These are phyloP conservation scores for Cydia fagiglandana DNA, from an alignment of 1,140 invertebrate species.

Conservation along the genomic window DNA sequence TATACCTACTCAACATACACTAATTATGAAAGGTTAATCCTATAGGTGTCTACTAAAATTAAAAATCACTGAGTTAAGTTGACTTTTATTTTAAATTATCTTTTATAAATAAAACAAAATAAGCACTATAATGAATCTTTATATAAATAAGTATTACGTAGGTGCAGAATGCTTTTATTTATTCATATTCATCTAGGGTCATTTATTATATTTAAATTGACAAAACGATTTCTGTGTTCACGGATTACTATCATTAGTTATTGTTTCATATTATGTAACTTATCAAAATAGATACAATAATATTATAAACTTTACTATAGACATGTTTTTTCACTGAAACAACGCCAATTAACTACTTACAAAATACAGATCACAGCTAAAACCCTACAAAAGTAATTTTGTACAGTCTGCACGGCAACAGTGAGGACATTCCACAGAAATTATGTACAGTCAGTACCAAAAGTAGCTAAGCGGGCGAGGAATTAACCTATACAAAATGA, in stretches of 20 bases:
- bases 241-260: conserved; percentile 7
- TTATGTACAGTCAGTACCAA: background rate
- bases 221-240: background rate
- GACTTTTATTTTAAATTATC: conserved; percentile 73
- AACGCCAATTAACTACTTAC: conserved; percentile 33
- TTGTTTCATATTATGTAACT: conserved; percentile 30
- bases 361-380: conserved; percentile 36
- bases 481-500: too few relatives aligned
- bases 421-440: background rate
- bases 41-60: conserved; percentile 34
- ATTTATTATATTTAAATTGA: conserved; percentile 30
- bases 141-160: conserved; percentile 50
- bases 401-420: conserved; percentile 16
- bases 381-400: conserved; percentile 31
- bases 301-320: conserved; percentile 29
- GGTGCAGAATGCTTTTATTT: conserved; percentile 45
- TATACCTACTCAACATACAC: too few relatives aligned
- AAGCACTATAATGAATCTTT: conserved; percentile 68
- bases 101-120: conserved; percentile 76
- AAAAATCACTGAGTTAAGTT: conserved; percentile 50
- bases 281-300: conserved; percentile 30
- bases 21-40: background rate
- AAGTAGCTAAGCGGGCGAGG: too few relatives aligned
- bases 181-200: background rate
- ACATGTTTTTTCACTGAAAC: conserved; percentile 15